Evolutionary conservation across 2,888 invertebrate genomes (phyloP).

Genomic region (Cheilosia soror): DNA sequence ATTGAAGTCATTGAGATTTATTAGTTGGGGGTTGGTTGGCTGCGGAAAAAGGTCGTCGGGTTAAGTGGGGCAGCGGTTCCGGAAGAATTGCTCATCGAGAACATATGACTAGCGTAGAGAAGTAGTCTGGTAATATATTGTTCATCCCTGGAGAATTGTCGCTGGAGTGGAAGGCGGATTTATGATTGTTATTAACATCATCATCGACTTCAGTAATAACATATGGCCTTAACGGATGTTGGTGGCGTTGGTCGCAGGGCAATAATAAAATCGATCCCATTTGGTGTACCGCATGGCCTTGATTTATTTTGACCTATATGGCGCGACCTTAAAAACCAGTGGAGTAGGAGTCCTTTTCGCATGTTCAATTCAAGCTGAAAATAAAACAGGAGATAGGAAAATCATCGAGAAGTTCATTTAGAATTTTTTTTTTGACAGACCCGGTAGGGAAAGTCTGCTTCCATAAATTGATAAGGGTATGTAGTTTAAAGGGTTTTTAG

Average conservation of each 20-base stretch:
- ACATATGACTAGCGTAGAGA: not conserved
- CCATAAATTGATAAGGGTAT: no score
- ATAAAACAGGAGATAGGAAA: no score
- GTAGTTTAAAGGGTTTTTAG: no score
- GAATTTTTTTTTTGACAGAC: no score
- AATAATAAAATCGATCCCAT: constrained; percentile 35
- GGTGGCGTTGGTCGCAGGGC: not conserved
- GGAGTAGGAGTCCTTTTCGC: not conserved
- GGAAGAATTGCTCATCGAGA: constrained; percentile 16
- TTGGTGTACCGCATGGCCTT: constrained; percentile 3
- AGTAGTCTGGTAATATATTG: constrained; percentile 2
- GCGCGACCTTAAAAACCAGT: not conserved
- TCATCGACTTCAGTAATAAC: constrained; percentile 48
- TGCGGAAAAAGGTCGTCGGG: constrained; percentile 18
- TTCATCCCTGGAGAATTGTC: constrained; percentile 15
- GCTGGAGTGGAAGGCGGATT: constrained; percentile 16
- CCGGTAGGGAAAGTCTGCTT: no score
- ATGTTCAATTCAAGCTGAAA: not conserved
- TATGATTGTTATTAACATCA: constrained; percentile 62
- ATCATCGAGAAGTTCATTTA: no score
- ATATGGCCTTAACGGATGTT: constrained; percentile 15
- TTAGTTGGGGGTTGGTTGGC: constrained; percentile 23
- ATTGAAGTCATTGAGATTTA: constrained; percentile 57
- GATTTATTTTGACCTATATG: constrained; percentile 8
- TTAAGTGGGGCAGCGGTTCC: constrained; percentile 25